Base-by-base conservation (phyloP, 2,888 invertebrate species). In the Sarcophaga variegata region DNA sequence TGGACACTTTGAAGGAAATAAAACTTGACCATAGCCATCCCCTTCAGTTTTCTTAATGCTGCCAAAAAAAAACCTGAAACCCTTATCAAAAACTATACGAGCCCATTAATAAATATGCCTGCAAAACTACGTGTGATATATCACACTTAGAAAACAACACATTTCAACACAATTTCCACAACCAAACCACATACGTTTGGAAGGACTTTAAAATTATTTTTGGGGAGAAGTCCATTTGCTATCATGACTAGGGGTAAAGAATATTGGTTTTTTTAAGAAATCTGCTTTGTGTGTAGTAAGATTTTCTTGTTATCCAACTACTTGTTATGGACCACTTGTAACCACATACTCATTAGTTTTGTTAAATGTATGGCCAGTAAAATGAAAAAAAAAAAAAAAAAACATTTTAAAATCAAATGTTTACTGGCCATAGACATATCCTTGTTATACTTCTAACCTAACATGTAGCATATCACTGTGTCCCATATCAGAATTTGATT, bases 401-500 rank as follows among this genome's bases (percentile, higher is more conserved):
- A 54, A 87, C 85, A 84, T 81, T 75, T 66, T 71, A 69, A 76
- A 25, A 76, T 81, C 71, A 81, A 86, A 89, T 89, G 87, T 89
- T 89, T 86, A 81, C 72, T 75, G 88, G 54, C 54, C 10, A 14
- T 54, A 54, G 14, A 14, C 54, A 54, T 37, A 37, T 37, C 75
- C 87, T 82, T 77, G 63, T 25, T 59, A 67, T 60, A 66, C 37
- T 37, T 47, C 17, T 22, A 45, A 59, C 70, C 22, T 49, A 3
- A 49, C 63, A 81, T 60, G 4, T 60, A 54, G 22, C 45, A 27
- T 74, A 49, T 79, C 45, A 63, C 1, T 71, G 3, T 87, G 88
- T 84, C 89, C 88, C 89, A 89, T 86, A 89, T 89, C 88, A 88
- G 88, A 76, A 88, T 88, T 79, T 87, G 85, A 81, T 80, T 87